phyloP scores from a whole-genome alignment of 2,113 vertebrate genomes.

The Chroicocephalus ridibundus region DNA sequence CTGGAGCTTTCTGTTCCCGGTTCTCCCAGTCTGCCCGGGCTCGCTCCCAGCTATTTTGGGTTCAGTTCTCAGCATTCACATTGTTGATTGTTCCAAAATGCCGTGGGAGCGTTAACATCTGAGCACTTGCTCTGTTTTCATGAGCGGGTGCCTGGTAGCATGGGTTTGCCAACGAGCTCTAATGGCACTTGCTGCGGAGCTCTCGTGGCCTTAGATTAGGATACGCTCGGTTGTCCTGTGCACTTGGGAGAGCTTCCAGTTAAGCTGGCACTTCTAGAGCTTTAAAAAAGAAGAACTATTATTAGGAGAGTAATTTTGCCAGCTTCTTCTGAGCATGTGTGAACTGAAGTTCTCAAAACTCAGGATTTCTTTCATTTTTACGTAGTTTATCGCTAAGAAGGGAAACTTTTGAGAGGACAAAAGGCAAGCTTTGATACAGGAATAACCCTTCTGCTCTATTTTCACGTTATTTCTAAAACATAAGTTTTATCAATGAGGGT shows the following conservation, averaged over 20 bases:
- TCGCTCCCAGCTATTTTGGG: background rate
- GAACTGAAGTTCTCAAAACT: background rate
- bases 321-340: background rate
- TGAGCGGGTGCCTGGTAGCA: background rate
- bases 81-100: background rate
- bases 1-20: background rate
- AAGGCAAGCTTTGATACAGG: background rate
- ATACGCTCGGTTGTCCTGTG: background rate
- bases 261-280: background rate
- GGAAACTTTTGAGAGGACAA: background rate
- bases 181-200: background rate
- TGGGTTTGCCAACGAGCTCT: background rate
- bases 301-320: background rate
- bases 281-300: background rate
- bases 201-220: background rate
- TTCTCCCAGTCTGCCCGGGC: background rate
- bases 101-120: background rate
- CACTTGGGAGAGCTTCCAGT: background rate
- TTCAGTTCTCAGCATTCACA: background rate
- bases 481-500: background rate
- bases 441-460: background rate
- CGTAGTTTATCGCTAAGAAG: background rate
- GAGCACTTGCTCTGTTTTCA: background rate
- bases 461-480: background rate
- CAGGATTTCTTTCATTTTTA: background rate